These are phyloP conservation scores for Druceiella hillmani DNA, from an alignment of 2,888 invertebrate species.

Conservation along the genomic window DNA sequence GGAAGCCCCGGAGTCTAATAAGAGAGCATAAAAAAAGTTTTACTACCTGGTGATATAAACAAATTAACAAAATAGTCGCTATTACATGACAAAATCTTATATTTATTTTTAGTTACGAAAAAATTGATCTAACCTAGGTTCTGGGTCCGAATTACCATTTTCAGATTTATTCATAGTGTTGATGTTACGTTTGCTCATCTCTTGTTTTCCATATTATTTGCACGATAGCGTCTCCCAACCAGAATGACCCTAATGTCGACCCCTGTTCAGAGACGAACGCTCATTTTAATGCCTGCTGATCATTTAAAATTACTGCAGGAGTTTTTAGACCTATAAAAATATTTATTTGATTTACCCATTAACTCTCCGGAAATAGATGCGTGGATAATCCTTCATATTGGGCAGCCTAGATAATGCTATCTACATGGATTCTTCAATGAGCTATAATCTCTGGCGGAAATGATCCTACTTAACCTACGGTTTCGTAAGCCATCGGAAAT, in stretches of 20 bases:
- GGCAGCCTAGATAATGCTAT: slow-evolving; percentile 14
- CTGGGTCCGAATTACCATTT: no score
- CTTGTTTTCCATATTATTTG: no score
- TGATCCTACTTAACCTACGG: background rate
- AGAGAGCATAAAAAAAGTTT: no score
- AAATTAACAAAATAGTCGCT: no score
- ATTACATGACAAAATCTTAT: no score
- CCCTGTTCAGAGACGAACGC: background rate
- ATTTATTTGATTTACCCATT: background rate
- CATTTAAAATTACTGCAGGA: background rate
- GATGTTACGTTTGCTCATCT: no score
- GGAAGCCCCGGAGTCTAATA: no score
- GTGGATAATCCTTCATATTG: slow-evolving; percentile 5
- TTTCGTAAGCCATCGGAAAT: slow-evolving; percentile 7
- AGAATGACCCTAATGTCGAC: background rate
- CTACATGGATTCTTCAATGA: slow-evolving; percentile 15
- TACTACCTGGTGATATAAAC: no score
- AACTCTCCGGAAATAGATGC: background rate
- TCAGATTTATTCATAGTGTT: no score
- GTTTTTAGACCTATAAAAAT: background rate
- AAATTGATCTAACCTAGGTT: no score
- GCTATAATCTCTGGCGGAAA: slow-evolving; percentile 10
- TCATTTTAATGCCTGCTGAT: no score
- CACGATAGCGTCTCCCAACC: no score
- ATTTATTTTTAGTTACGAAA: slow-evolving; percentile 11